Conservation (phyloP, 2,797 vertebrate genomes). For the Pygocentrus nattereri region DNA sequence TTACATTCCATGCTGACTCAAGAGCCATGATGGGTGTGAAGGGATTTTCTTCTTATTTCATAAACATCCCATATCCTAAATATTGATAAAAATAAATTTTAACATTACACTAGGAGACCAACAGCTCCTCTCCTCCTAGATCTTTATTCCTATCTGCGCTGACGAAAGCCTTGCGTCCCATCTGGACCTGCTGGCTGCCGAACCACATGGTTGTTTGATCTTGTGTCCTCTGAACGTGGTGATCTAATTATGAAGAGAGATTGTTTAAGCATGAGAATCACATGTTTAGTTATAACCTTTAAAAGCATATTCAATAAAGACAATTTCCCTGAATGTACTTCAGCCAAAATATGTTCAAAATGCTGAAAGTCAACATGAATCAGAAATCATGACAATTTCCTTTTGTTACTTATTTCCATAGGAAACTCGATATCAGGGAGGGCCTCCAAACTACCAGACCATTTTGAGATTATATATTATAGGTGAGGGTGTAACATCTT, state of each 20-base stretch:
- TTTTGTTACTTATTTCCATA: too few relatives aligned
- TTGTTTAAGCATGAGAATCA: not conserved
- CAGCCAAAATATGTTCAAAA: not conserved
- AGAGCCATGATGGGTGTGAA: constrained; percentile 50
- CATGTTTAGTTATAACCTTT: not conserved
- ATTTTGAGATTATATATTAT: too few relatives aligned
- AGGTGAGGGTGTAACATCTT: too few relatives aligned
- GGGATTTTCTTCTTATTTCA: constrained; percentile 42
- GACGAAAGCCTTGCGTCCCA: constrained; percentile 93
- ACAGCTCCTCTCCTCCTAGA: constrained; percentile 41
- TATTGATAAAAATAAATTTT: constrained; percentile 55
- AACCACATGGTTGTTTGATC: constrained; percentile 90
- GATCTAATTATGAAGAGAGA: constrained; percentile 63
- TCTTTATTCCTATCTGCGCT: constrained; percentile 89
- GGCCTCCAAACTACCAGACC: too few relatives aligned
- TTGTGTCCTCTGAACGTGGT: constrained; percentile 84
- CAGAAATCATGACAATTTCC: too few relatives aligned
- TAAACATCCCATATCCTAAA: constrained; percentile 51
- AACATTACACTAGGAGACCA: constrained; percentile 32
- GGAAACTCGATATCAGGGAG: too few relatives aligned
- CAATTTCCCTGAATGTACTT: not conserved
- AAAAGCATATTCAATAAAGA: not conserved
- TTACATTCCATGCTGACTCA: constrained; percentile 51
- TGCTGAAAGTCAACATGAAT: too few relatives aligned
- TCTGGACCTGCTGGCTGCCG: constrained; percentile 92